Evolutionary conservation across 2,888 invertebrate species (phyloP), one percentile per base, ranked within the genome.

Genomic region (Cyrtodaria siliqua): DNA sequence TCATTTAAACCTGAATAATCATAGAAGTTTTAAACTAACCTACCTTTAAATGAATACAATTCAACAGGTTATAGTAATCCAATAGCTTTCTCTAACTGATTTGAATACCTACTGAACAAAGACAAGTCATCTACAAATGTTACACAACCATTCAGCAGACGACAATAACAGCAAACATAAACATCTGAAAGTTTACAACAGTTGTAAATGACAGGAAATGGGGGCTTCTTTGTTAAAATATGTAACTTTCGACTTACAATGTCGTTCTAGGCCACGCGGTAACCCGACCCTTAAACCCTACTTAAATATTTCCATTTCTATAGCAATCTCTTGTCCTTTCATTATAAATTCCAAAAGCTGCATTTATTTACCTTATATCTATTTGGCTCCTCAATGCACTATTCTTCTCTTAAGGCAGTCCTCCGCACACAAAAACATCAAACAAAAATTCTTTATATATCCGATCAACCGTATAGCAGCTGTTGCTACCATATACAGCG

Each of bases 221-320:
- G 16, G 27, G 42, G 6, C 67, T 42, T 62, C 60, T 69, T 79
- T 79, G 71, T 71, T 67, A 60, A 68, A 68, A 68, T 79, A 79
- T 71, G 67, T 79, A 79, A 66, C 70, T 79, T 74, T 69, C 62
- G 49, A 73, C 64, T 62, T 73, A 79, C 66, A 67, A 73, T 61
- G 24, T 33, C 20, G 50, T 23, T 44, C 56, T 59, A 52, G 38
- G 57, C 59, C 61, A 67, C 64, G 59, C 60, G 26, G 75, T 75
- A 75, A 75, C 64, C 47, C 40, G 33, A 75, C 60, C 56, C 56
- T 68, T 52, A 75, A 69, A 33, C 18, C 55, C 53, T 38, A 63
- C 60, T 63, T 50, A n/a, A 74, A 33, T 33, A 33, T 33, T 33
- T n/a, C n/a, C n/a, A n/a, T 76, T 76, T 77, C 77, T 59, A 77